Conservation (phyloP, 1,140 invertebrate species). For the Stenopsyche tienmushanensis region DNA sequence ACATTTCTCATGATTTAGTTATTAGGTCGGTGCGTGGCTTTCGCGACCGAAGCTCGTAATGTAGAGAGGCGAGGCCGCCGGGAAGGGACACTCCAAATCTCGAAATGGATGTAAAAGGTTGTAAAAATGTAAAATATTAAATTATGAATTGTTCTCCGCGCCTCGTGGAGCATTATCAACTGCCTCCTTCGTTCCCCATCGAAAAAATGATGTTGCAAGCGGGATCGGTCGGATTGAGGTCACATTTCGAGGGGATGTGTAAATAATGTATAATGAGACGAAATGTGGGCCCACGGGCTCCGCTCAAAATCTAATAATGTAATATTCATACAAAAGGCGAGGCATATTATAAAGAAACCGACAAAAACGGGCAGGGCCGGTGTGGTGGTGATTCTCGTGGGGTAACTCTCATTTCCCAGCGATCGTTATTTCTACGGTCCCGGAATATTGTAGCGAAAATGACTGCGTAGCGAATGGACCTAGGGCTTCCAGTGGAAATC, state of each 20-base stretch:
- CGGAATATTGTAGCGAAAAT: neutral
- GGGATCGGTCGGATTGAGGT: neutral
- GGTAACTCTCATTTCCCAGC: conserved; percentile 11
- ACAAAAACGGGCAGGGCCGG: neutral
- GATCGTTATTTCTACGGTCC: conserved; percentile 9
- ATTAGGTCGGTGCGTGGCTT: too few species aligned
- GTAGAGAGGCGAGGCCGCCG: too few species aligned
- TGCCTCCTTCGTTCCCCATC: too few species aligned
- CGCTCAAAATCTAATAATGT: neutral
- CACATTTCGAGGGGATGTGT: neutral
- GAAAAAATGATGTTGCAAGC: neutral
- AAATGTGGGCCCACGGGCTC: neutral
- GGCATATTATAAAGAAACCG: conserved; percentile 13
- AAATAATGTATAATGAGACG: neutral
- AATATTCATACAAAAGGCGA: conserved; percentile 14
- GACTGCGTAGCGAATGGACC: too few species aligned
- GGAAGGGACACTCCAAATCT: too few species aligned
- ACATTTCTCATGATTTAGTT: too few species aligned
- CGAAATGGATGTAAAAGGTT: too few species aligned
- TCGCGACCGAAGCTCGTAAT: too few species aligned
- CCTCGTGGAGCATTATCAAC: too few species aligned
- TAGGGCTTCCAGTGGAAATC: too few species aligned
- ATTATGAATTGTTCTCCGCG: too few species aligned
- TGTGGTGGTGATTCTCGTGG: neutral
- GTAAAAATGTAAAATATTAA: too few species aligned